phyloP scores from a whole-genome alignment of 2,888 invertebrate genomes.

The Rhimphoctona megacephalus region DNA sequence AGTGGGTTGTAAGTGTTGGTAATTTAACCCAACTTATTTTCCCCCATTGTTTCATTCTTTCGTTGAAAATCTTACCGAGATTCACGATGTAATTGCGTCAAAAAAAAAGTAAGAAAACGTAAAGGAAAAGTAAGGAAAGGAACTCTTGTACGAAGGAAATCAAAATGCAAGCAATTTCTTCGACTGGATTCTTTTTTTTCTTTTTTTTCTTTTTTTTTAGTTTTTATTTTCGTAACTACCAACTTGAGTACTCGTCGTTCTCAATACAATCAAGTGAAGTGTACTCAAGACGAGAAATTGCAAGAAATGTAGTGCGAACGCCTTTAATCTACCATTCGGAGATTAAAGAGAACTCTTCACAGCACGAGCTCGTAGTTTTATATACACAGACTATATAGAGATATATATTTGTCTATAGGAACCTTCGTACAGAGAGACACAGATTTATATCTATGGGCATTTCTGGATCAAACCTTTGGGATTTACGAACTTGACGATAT shows the following conservation, averaged over 20 bases:
- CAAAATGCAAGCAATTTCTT: not conserved
- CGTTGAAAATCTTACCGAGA: not conserved
- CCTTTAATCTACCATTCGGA: constrained; percentile 61
- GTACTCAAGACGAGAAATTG: constrained; percentile 42
- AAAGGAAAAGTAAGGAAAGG: no score
- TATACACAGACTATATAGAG: not conserved
- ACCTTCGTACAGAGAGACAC: constrained; percentile 1
- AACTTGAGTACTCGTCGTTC: constrained; percentile 17
- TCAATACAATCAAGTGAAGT: constrained; percentile 30
- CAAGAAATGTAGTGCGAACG: constrained; percentile 39
- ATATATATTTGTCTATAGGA: not conserved
- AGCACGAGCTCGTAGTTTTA: constrained; percentile 22
- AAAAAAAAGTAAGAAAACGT: not conserved
- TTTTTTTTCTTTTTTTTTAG: not conserved
- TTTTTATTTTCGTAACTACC: not conserved
- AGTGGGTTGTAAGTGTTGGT: constrained; percentile 1
- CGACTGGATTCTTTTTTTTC: not conserved
- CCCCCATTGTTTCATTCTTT: not conserved
- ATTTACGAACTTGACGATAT: not conserved
- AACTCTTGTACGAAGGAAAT: not conserved
- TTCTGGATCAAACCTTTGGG: not conserved
- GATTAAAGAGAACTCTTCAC: constrained; percentile 54
- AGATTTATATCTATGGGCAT: constrained; percentile 1
- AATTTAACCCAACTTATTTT: not conserved
- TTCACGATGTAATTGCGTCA: not conserved